phyloP scores from a whole-genome alignment of 2,888 invertebrate genomes.

The Leptogaster cylindrica region DNA sequence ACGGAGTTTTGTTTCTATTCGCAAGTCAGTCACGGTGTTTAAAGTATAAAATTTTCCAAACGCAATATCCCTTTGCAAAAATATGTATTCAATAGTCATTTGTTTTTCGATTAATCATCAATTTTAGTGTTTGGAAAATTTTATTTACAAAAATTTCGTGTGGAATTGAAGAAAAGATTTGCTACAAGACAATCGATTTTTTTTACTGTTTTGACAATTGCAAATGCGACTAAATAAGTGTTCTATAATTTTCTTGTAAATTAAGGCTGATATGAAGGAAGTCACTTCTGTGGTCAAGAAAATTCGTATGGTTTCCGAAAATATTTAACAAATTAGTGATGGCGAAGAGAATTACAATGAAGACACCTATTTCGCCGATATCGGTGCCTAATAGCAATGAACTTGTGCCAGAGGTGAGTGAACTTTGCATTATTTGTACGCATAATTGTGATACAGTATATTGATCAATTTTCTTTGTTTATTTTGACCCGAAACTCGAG shows the following conservation, averaged over 20 bases:
- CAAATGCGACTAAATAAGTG: background rate
- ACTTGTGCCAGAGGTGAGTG: slow-evolving; percentile 50
- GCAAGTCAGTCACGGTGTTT: too few species aligned
- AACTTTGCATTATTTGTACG: too few species aligned
- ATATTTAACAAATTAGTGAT: slow-evolving; percentile 5
- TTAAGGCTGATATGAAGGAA: background rate
- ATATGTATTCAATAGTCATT: slow-evolving; percentile 4
- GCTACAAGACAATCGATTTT: too few species aligned
- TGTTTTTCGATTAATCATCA: slow-evolving; percentile 12
- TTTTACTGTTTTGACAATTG: background rate
- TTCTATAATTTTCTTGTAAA: background rate
- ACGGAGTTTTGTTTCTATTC: too few species aligned
- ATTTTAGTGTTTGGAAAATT: background rate
- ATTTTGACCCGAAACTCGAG: too few species aligned
- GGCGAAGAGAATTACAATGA: slow-evolving; percentile 44
- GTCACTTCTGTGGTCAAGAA: too few species aligned
- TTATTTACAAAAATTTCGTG: too few species aligned
- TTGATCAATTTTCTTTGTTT: too few species aligned
- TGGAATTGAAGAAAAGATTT: too few species aligned
- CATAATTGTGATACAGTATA: too few species aligned
- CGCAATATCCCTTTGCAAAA: too few species aligned
- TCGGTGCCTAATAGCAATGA: slow-evolving; percentile 39
- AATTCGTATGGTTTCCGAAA: background rate
- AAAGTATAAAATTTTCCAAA: too few species aligned
- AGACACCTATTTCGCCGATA: slow-evolving; percentile 39